Conservation (phyloP, 2,888 invertebrate genomes). For the Pachymerium ferrugineum region DNA sequence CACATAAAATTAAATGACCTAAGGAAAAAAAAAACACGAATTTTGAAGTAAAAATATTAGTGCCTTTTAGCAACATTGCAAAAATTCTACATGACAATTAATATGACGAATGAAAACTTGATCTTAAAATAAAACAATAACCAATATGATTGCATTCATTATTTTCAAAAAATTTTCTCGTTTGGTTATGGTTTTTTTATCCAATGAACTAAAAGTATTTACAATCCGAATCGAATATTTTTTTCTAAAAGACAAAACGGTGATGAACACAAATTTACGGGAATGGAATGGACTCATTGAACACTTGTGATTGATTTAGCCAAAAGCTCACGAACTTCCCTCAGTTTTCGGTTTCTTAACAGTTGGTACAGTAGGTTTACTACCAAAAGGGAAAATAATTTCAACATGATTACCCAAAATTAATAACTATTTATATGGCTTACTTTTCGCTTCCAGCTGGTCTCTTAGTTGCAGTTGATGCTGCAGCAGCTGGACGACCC, state of each 20-base stretch:
- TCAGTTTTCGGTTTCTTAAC: slow-evolving; percentile 29
- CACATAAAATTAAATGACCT: no score
- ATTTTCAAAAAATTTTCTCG: no score
- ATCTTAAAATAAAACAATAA: no score
- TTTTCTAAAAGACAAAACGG: neutral
- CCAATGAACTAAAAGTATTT: no score
- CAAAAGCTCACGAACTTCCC: slow-evolving; percentile 20
- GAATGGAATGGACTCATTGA: neutral
- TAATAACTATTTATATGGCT: neutral
- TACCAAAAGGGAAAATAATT: neutral
- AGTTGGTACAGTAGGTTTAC: slow-evolving; percentile 5
- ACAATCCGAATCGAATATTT: neutral
- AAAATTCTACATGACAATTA: no score
- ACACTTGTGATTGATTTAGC: neutral
- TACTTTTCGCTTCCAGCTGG: neutral
- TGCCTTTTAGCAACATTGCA: no score
- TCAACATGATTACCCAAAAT: neutral
- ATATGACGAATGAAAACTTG: no score
- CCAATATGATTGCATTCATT: no score
- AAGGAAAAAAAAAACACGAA: no score
- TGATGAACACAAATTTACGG: neutral
- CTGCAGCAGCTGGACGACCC: neutral
- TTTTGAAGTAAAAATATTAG: no score
- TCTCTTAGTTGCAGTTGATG: slow-evolving; percentile 9
- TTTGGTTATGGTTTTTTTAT: no score